These are phyloP conservation scores for Chrysolina americana DNA, from an alignment of 2,888 invertebrate species.

Conservation along the genomic window DNA sequence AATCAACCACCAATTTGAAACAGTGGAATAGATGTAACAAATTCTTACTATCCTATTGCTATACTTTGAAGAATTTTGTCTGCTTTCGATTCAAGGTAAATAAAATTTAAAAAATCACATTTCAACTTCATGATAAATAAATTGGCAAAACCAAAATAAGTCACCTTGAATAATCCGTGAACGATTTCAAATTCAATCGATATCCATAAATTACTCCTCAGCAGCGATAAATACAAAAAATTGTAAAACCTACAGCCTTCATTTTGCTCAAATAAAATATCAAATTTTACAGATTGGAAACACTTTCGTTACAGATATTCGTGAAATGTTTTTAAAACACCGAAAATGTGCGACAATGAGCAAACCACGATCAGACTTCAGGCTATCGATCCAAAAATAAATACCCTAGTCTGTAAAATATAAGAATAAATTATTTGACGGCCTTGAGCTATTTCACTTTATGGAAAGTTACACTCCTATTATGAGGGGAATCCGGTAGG, in stretches of 20 bases:
- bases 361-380: conserved; percentile 9
- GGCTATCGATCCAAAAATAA: conserved; percentile 17
- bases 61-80: conserved; percentile 16
- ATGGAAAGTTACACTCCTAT: conserved; percentile 40
- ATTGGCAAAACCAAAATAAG: background rate
- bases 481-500: conserved; percentile 68
- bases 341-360: conserved; percentile 16
- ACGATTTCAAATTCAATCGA: background rate
- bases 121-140: conserved; percentile 18
- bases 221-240: conserved; percentile 21
- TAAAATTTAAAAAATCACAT: conserved; percentile 23
- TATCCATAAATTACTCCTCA: background rate
- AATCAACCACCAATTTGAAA: conserved; percentile 24
- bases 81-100: background rate
- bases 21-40: conserved; percentile 23
- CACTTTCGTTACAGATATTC: background rate
- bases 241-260: background rate
- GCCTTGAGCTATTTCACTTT: conserved; percentile 13
- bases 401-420: conserved; percentile 28
- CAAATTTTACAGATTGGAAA: conserved; percentile 8
- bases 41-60: conserved; percentile 28
- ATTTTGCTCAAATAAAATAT: background rate
- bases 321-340: background rate
- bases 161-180: background rate
- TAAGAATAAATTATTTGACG: conserved; percentile 16